phyloP scores from a whole-genome alignment of 1,140 invertebrate genomes.

The Trichonephila clavipes region DNA sequence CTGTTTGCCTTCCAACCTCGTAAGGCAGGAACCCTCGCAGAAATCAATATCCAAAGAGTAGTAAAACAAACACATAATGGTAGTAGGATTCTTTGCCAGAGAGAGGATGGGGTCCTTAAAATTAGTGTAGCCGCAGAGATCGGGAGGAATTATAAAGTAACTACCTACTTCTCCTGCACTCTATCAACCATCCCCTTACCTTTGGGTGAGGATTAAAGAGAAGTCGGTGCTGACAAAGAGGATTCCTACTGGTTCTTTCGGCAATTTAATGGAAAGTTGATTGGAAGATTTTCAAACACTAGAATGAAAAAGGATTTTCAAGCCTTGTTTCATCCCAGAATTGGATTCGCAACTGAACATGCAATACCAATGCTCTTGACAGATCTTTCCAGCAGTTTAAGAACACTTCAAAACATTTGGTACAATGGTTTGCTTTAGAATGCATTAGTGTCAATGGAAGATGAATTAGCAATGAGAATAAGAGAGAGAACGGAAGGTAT shows the following conservation, averaged over 20 bases:
- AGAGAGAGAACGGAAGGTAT: too few species aligned
- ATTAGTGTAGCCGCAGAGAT: conserved; percentile 8
- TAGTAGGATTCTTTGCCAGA: conserved; percentile 10
- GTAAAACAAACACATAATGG: conserved; percentile 52
- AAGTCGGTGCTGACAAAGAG: neutral
- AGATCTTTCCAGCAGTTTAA: too few species aligned
- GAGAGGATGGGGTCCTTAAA: neutral
- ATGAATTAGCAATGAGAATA: too few species aligned
- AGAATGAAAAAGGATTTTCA: neutral
- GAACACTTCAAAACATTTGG: too few species aligned
- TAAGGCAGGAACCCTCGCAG: neutral
- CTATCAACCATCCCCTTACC: neutral
- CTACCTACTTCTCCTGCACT: neutral
- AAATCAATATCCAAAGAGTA: conserved; percentile 17
- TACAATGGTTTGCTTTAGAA: too few species aligned
- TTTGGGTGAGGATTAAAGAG: neutral
- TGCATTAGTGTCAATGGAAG: too few species aligned
- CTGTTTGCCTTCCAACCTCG: conserved; percentile 32
- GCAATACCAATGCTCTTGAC: too few species aligned
- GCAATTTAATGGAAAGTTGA: neutral
- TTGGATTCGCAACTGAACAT: too few species aligned
- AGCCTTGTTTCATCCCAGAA: too few species aligned
- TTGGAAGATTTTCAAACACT: neutral
- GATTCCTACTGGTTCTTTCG: neutral
- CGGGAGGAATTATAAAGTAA: conserved; percentile 21